Base-by-base conservation (phyloP, 2,888 invertebrate species). In the Latheticus oryzae region DNA sequence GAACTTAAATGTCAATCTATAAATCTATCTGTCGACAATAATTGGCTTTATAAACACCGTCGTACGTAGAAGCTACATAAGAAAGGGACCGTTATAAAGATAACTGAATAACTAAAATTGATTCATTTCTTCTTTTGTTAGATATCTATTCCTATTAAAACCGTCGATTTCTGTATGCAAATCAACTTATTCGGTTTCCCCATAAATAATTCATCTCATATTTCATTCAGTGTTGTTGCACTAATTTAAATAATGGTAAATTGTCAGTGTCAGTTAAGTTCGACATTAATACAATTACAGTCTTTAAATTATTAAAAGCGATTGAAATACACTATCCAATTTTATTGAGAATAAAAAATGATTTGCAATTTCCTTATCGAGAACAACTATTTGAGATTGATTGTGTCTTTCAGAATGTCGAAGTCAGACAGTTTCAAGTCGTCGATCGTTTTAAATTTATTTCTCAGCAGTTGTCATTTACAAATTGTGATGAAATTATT, bases 21-120 rank as follows among this genome's bases (percentile, higher is more conserved):
- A 43, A 43, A 28, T 43, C 15, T 43, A 43, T 26, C 43, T 28
- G 28, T 28, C 28, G 19, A 11, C 40, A 40, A 15, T 40, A 40
- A 40, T 23, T 35, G 35, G 16, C 40, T 24, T 23, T 23, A n/a
- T n/a, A n/a, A n/a, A n/a, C n/a, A n/a, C n/a, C n/a, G n/a, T n/a
- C n/a, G n/a, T n/a, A n/a, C n/a, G n/a, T n/a, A n/a, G n/a, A n/a
- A n/a, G n/a, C n/a, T n/a, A n/a, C n/a, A n/a, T n/a, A n/a, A n/a
- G n/a, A n/a, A n/a, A n/a, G n/a, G n/a, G n/a, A n/a, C n/a, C n/a
- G n/a, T n/a, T n/a, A n/a, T n/a, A n/a, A n/a, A n/a, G n/a, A n/a
- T n/a, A n/a, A n/a, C n/a, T n/a, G n/a, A n/a, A n/a, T n/a, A n/a
- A n/a, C n/a, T n/a, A n/a, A n/a, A n/a, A n/a, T n/a, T n/a, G n/a